A percentile compares a stretch with the other conserved stretches of the same genome.
Conservation (phyloP, 2,113 vertebrate species). For the Phylloscopus trochiloides region DNA sequence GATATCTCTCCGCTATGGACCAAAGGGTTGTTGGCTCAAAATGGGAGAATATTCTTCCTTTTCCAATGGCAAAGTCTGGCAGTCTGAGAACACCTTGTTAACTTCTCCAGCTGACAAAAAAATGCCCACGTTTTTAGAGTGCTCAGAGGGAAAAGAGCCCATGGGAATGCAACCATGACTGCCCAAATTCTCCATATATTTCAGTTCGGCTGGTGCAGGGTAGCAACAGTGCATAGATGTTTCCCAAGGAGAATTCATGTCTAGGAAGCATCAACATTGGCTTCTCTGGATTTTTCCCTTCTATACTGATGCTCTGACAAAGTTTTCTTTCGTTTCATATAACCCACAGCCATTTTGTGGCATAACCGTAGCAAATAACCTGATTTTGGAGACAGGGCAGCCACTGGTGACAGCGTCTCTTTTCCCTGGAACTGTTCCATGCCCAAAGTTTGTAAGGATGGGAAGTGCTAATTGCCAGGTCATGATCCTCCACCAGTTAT, state of each 20-base stretch:
- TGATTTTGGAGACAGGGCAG: background rate
- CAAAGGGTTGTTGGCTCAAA: background rate
- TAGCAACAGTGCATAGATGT: background rate
- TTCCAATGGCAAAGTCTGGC: background rate
- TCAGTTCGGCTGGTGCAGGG: background rate
- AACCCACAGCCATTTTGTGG: background rate
- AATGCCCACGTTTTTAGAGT: background rate
- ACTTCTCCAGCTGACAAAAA: background rate
- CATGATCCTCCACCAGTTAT: too few species aligned
- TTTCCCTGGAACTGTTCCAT: background rate
- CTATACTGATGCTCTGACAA: rapidly evolving
- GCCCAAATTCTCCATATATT: background rate
- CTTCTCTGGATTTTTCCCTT: background rate
- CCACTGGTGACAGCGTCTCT: background rate
- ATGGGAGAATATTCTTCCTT: background rate
- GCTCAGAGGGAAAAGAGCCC: background rate
- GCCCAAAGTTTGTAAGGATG: background rate
- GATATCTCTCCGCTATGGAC: background rate
- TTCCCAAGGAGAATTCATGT: background rate
- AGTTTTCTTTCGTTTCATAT: background rate
- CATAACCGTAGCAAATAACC: background rate
- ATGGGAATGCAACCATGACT: background rate
- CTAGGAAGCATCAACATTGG: background rate
- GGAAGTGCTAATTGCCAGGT: background rate
- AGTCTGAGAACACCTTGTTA: background rate